These are phyloP conservation scores for Lasius fuliginosus DNA, from an alignment of 2,888 invertebrate species.

Conservation along the genomic window DNA sequence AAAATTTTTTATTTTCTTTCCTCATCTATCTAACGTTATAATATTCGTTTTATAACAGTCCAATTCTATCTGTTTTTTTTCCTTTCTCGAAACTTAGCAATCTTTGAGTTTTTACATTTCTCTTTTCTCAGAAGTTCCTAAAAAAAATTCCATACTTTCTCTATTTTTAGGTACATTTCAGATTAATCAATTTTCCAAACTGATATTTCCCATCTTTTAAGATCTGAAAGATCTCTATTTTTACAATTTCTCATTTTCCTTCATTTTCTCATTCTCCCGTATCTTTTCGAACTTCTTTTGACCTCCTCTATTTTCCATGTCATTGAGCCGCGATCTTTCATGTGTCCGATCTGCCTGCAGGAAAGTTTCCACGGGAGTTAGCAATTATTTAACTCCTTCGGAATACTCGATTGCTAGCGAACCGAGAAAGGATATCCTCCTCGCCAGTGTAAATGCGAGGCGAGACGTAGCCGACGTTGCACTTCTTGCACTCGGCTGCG, in stretches of 20 bases:
- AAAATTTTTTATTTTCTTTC: background rate
- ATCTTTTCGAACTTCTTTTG: constrained; percentile 50
- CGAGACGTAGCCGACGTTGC: constrained; percentile 54
- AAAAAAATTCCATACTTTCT: background rate
- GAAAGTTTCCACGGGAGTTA: constrained; percentile 52
- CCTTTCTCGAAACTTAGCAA: background rate
- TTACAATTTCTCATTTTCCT: constrained; percentile 36
- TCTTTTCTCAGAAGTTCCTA: constrained; percentile 6
- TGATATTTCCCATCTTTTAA: constrained; percentile 35
- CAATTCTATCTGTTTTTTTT: background rate
- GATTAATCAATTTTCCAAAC: constrained; percentile 44
- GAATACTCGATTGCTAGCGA: constrained; percentile 49
- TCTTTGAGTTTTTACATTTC: constrained; percentile 13
- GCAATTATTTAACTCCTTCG: constrained; percentile 55
- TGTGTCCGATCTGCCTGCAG: constrained; percentile 27
- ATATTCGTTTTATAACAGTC: background rate
- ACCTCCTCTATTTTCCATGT: constrained; percentile 51
- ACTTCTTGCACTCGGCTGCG: constrained; percentile 55
- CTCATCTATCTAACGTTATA: background rate
- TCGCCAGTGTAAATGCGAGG: constrained; percentile 50
- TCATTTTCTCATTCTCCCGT: constrained; percentile 25
- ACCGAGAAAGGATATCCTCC: constrained; percentile 50
- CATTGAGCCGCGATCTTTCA: constrained; percentile 53
- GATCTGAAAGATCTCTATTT: constrained; percentile 13
- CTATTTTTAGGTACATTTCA: constrained; percentile 20